Evolutionary conservation across 1,140 invertebrate species (phyloP).

Genomic region (Melipona quadrifasciata): DNA sequence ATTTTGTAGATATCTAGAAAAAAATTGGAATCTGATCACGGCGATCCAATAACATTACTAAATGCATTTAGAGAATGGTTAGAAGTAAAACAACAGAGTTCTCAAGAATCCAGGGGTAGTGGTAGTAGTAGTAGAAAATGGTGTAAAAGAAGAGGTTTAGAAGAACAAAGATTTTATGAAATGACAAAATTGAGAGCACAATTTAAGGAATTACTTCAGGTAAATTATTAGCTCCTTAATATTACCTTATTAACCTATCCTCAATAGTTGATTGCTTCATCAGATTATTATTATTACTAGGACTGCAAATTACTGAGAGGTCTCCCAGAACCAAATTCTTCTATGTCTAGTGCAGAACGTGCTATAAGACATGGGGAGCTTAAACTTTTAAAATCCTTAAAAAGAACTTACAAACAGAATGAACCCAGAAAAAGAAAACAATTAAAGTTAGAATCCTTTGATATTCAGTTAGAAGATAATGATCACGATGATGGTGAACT

Average conservation of each 20-base stretch:
- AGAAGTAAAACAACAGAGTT: conserved; percentile 85
- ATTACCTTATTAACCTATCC: conserved; percentile 1
- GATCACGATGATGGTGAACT: conserved; percentile 83
- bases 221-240: conserved; percentile 68
- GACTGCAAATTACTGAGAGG: conserved; percentile 87
- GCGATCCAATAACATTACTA: conserved; percentile 96
- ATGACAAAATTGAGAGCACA: conserved; percentile 95
- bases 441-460: conserved; percentile 85
- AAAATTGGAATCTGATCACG: conserved; percentile 94
- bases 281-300: conserved; percentile 73
- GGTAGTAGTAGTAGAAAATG: conserved; percentile 86
- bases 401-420: conserved; percentile 85
- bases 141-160: conserved; percentile 93
- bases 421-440: conserved; percentile 88
- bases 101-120: conserved; percentile 70
- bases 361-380: conserved; percentile 92
- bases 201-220: conserved; percentile 92
- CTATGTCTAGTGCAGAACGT: conserved; percentile 89
- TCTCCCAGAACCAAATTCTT: conserved; percentile 79
- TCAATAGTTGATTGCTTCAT: neutral
- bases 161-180: conserved; percentile 98
- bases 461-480: conserved; percentile 83
- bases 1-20: conserved; percentile 87
- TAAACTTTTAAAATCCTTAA: conserved; percentile 91
- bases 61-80: conserved; percentile 96